phyloP scores from a whole-genome alignment of 2,797 vertebrate genomes.

The Poecilia velifera region DNA sequence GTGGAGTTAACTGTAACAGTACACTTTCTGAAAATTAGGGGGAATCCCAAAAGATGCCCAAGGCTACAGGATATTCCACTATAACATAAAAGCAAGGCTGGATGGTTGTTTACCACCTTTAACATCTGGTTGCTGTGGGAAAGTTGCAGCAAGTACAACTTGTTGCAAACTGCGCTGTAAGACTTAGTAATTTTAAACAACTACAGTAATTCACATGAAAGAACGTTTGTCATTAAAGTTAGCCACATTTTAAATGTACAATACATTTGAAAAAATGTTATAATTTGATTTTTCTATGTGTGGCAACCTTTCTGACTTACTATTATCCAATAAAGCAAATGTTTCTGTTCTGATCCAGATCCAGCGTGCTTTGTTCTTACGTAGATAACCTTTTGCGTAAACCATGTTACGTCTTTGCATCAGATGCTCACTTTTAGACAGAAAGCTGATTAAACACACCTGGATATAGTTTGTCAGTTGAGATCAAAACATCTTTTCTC shows the following conservation, averaged over 20 bases:
- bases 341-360: not conserved
- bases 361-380: not conserved
- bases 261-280: not conserved
- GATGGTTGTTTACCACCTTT: conserved; percentile 24
- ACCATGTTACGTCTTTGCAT: not conserved
- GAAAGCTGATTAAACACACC: not conserved
- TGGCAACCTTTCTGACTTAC: not conserved
- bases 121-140: conserved; percentile 47
- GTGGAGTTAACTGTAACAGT: conserved; percentile 22
- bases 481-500: not conserved
- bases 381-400: not conserved
- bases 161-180: not conserved
- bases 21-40: conserved; percentile 60
- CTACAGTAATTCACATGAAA: not conserved
- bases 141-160: conserved; percentile 19
- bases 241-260: not conserved
- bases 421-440: not conserved
- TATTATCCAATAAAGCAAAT: not conserved
- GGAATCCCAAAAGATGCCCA: conserved; percentile 30
- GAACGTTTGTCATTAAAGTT: not conserved
- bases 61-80: conserved; percentile 22
- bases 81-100: conserved; percentile 26
- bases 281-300: not conserved
- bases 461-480: not conserved
- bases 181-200: not conserved